Percentiles rank a stretch among this genome's conserved stretches.
Conservation (phyloP, 2,797 vertebrate species). For the Microctenopoma steveboyesi region DNA sequence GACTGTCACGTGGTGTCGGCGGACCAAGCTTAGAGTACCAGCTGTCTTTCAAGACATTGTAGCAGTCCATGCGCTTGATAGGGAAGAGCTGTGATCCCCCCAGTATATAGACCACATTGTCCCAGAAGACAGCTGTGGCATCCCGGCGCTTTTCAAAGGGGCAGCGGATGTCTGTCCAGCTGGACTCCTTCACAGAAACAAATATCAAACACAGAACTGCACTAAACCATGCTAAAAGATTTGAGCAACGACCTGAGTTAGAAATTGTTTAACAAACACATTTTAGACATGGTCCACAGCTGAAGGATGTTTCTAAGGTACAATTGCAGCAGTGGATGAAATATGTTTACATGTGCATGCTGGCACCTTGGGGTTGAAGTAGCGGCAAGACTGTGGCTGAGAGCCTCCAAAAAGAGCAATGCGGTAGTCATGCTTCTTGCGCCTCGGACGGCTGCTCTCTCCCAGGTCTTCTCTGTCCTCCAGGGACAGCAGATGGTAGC, state of each 20-base stretch:
- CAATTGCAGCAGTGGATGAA: neutral
- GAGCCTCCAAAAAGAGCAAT: conserved; percentile 97
- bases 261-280: rapidly evolving
- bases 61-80: conserved; percentile 99
- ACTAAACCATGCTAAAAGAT: neutral
- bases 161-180: conserved; percentile 97
- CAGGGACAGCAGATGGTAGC: conserved; percentile 94
- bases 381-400: conserved; percentile 96
- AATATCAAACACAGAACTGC: neutral
- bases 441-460: conserved; percentile 92
- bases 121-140: conserved; percentile 96
- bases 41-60: conserved; percentile 98
- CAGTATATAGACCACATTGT: conserved; percentile 98
- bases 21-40: conserved; percentile 99
- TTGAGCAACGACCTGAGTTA: neutral
- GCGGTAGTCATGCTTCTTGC: conserved; percentile 97
- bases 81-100: conserved; percentile 98
- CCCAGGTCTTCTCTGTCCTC: conserved; percentile 96
- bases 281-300: too few species aligned
- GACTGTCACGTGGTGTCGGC: conserved; percentile 95
- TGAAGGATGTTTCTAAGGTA: neutral
- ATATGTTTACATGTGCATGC: neutral
- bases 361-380: conserved; percentile 96
- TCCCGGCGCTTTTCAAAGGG: conserved; percentile 98
- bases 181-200: conserved; percentile 87